phyloP scores from a whole-genome alignment of 2,797 vertebrate genomes.

The Anableps anableps region DNA sequence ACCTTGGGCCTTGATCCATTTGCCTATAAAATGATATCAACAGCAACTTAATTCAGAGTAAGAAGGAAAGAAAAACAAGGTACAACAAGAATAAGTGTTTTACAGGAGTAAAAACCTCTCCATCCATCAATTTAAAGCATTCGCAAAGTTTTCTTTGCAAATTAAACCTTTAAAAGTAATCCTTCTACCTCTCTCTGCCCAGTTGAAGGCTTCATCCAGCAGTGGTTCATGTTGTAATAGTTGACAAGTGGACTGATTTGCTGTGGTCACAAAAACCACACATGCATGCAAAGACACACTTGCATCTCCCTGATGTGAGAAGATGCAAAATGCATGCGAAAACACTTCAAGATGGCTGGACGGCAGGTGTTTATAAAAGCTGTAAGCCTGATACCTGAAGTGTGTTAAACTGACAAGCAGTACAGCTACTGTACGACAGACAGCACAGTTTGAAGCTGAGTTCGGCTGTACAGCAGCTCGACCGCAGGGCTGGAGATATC shows the following conservation, averaged over 20 bases:
- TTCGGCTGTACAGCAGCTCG: slow-evolving; percentile 57
- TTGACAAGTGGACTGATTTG: slow-evolving; percentile 68
- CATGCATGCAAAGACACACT: slow-evolving; percentile 17
- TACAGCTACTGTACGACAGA: slow-evolving; percentile 58
- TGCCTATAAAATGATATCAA: not conserved
- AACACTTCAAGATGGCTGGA: slow-evolving; percentile 48
- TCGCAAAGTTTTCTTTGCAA: slow-evolving; percentile 42
- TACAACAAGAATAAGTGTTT: slow-evolving; percentile 41
- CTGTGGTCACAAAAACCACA: slow-evolving; percentile 64
- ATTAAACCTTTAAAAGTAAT: slow-evolving; percentile 40
- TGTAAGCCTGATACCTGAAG: slow-evolving; percentile 51
- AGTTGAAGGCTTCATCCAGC: slow-evolving; percentile 49
- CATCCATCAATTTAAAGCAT: slow-evolving; percentile 21
- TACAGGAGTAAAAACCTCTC: slow-evolving; percentile 19
- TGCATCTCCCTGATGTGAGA: slow-evolving; percentile 42
- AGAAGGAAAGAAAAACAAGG: slow-evolving; percentile 58
- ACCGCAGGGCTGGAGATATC: slow-evolving; percentile 60
- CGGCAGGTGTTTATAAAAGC: slow-evolving; percentile 68
- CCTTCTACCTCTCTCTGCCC: slow-evolving; percentile 19
- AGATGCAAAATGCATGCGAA: slow-evolving; percentile 56
- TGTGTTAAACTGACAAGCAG: slow-evolving; percentile 40
- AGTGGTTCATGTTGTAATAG: slow-evolving; percentile 61
- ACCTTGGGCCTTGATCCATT: not conserved
- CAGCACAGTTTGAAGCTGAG: slow-evolving; percentile 41
- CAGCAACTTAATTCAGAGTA: slow-evolving; percentile 40